Conservation (phyloP, 2,888 invertebrate genomes). For the Dioctria rufipes region DNA sequence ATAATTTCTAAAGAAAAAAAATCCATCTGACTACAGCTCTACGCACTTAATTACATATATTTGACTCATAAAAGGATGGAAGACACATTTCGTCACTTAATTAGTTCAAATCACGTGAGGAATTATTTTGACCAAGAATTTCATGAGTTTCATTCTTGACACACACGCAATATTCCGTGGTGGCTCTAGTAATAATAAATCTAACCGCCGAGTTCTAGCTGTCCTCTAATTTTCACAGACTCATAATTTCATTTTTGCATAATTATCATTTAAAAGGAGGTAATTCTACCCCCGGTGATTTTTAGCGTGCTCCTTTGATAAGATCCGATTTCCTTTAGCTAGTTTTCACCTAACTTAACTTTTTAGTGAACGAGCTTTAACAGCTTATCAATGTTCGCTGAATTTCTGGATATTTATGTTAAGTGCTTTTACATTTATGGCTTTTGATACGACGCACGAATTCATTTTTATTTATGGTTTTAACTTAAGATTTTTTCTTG, state of each 20-base stretch:
- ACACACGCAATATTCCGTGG: conserved; percentile 44
- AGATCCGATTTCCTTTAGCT: conserved; percentile 41
- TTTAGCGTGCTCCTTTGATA: conserved; percentile 38
- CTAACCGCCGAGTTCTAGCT: background rate
- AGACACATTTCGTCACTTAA: conserved; percentile 46
- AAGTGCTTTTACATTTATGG: conserved; percentile 42
- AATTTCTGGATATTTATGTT: conserved; percentile 45
- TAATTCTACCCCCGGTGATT: conserved; percentile 11
- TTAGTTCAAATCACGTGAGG: conserved; percentile 37
- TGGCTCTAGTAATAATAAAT: conserved; percentile 1
- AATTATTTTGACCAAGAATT: conserved; percentile 17
- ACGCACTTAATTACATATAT: conserved; percentile 25
- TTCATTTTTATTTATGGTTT: conserved; percentile 27
- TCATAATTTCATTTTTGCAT: conserved; percentile 46
- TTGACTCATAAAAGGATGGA: conserved; percentile 31
- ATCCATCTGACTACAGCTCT: conserved; percentile 24
- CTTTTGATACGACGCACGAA: conserved; percentile 31
- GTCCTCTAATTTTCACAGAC: conserved; percentile 25
- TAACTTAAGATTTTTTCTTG: no score
- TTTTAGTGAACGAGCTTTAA: conserved; percentile 25
- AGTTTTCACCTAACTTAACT: conserved; percentile 42
- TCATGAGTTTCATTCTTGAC: background rate
- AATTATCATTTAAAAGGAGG: conserved; percentile 24
- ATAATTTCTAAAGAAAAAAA: background rate
- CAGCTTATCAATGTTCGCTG: conserved; percentile 38